phyloP scores from a whole-genome alignment of 2,113 vertebrate genomes.

The Hucho hucho region DNA sequence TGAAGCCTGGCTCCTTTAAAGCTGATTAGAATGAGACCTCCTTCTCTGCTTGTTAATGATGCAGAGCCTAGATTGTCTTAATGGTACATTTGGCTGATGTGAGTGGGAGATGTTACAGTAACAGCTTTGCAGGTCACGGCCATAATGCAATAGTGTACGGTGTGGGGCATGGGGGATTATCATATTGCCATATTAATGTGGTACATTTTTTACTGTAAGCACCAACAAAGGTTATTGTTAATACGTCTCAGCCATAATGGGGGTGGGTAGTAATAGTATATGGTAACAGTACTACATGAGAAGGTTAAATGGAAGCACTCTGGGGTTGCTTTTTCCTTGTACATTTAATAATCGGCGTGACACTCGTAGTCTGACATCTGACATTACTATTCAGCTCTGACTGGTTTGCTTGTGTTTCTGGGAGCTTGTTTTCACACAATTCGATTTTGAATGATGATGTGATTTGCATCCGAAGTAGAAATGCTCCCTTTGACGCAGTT shows the following conservation, averaged over 20 bases:
- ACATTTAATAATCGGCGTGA: conserved; percentile 12
- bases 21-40: conserved; percentile 52
- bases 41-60: conserved; percentile 39
- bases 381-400: background rate
- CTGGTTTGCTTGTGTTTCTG: background rate
- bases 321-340: conserved; percentile 18
- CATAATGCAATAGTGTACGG: background rate
- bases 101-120: conserved; percentile 17
- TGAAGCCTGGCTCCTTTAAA: conserved; percentile 55
- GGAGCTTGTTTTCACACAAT: conserved; percentile 14
- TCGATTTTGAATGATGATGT: conserved; percentile 2
- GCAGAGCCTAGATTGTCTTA: conserved; percentile 17
- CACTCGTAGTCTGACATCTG: conserved; percentile 20
- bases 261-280: background rate
- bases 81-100: conserved; percentile 22
- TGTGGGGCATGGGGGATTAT: conserved; percentile 1
- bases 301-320: conserved; percentile 26
- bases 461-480: conserved; percentile 13
- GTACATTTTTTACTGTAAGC: background rate
- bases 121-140: conserved; percentile 25
- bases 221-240: background rate
- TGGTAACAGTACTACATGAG: conserved; percentile 15
- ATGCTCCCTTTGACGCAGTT: background rate
- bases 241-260: background rate
- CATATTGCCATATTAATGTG: background rate